phyloP scores from a whole-genome alignment of 2,113 vertebrate species.

The Ptyas mucosa region DNA sequence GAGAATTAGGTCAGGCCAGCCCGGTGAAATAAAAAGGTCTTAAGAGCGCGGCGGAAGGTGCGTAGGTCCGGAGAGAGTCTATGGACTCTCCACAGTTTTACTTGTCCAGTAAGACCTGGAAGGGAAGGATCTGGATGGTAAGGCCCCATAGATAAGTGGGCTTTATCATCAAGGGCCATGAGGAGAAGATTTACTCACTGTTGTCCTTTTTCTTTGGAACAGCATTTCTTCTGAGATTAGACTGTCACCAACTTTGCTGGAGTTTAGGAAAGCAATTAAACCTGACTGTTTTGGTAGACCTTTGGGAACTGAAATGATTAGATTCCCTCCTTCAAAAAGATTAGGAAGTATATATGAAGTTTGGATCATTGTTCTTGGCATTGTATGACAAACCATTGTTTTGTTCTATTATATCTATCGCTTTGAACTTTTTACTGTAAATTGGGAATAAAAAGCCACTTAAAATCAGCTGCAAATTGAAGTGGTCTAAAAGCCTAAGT shows the following conservation, averaged over 20 bases:
- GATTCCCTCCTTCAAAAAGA: neutral
- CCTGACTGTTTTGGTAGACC: neutral
- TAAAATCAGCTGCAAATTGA: neutral
- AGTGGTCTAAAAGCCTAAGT: neutral
- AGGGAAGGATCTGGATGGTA: neutral
- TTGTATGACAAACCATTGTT: neutral
- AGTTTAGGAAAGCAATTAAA: neutral
- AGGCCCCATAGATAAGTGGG: neutral
- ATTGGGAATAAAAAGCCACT: neutral
- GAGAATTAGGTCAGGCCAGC: no score
- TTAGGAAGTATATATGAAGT: neutral
- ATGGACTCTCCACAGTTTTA: neutral
- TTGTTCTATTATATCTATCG: neutral
- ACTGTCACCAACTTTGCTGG: neutral
- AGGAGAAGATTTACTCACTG: neutral
- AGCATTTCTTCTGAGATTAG: neutral
- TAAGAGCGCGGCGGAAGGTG: no score
- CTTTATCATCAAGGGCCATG: neutral
- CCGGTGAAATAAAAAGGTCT: no score
- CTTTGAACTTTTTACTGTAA: neutral
- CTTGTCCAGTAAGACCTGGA: neutral
- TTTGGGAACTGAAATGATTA: neutral
- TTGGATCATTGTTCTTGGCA: neutral
- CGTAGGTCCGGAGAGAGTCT: no score
- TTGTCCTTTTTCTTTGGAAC: neutral